Evolutionary conservation across 2,113 vertebrate species (phyloP), one percentile per base, ranked within the genome.

Genomic region (Talpa occidentalis): DNA sequence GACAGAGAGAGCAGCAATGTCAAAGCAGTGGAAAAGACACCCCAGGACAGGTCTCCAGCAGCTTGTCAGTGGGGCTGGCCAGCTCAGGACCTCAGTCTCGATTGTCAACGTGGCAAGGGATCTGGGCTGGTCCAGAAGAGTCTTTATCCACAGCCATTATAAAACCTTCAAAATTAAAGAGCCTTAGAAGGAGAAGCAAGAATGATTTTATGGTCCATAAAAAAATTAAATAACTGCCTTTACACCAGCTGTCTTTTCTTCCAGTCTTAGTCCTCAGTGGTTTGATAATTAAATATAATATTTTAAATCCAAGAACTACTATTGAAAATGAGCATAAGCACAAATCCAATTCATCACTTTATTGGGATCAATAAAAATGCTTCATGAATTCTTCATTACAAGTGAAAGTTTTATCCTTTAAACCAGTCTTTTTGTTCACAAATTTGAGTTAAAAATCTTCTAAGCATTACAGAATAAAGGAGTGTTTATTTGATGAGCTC

Each of bases 401-500:
- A 42, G 9, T 54, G 14, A 79, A n/a, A 81, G 10, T 90, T 91
- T 83, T 37, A 49, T 49, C 6, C 70, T 78, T 26, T 67, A 94
- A 93, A 83, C 49, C 72, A 91, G 21, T 64, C 42, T 82, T 79
- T 89, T 84, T 79, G 16, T 35, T 86, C 64, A 66, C 72, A 93
- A 78, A 91, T 83, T 91, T 66, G 21, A 82, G 52, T 64, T 69
- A 60, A 85, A 91, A 42, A 54, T 56, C 8, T 26, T 89, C 26
- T 83, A 66, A 84, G 52, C 8, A 30, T n/a, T 72, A 6, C 79
- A 70, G 56, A 44, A 88, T 22, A 35, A 10, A 84, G 44, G 10
- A 26, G 6, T 42, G 15, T 93, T 54, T 72, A 22, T 62, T 67
- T 56, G 42, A 56, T 10, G 9, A 28, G 49, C 9, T 54, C 59